Base-by-base conservation (phyloP, 2,888 invertebrate genomes). In the Eupithecia dodoneata region DNA sequence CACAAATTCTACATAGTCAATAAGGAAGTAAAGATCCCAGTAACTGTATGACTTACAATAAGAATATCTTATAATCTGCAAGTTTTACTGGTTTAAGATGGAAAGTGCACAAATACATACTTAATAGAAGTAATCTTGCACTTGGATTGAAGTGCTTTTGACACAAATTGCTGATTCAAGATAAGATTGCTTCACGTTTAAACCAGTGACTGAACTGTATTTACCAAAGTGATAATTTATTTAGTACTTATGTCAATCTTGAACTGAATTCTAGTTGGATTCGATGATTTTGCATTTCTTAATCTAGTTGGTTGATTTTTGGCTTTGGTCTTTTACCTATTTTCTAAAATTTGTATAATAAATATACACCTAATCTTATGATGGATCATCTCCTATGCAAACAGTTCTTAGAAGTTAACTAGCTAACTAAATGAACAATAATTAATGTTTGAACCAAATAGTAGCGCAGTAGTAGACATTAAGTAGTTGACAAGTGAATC, bases 1-100 rank as follows among this genome's bases (percentile, higher is more conserved):
- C 98, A 99, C 95, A 98, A 98, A 93, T 99, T 99, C 95, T 99
- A 99, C 93, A 97, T 99, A 86, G 99, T 99, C 74, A 98, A 99
- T 92, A 99, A 99, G 92, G 98, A 98, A 92, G 95, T 97, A 74
- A 96, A 96, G 89, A 96, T 96, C 79, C 95, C 97, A 79, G 96
- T 97, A 81, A 96, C 96, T 78, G 96, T 97, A 84, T 97, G 95
- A 93, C 88, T 88, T 13, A 45, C 41, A 55, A 66, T 66, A 71
- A 83, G 79, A 77, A 77, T 81, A 83, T 78, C 80, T 84, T 78
- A 82, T 85, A 87, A 86, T 86, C 85, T 84, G 80, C 78, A 82
- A 81, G 80, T 82, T 83, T 83, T 81, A 86, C 81, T 87, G 85
- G 82, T 86, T 87, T 83, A 83, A 82, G 81, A 84, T 85, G 84